phyloP scores from a whole-genome alignment of 2,797 vertebrate species.

The Ptychadena robeensis region DNA sequence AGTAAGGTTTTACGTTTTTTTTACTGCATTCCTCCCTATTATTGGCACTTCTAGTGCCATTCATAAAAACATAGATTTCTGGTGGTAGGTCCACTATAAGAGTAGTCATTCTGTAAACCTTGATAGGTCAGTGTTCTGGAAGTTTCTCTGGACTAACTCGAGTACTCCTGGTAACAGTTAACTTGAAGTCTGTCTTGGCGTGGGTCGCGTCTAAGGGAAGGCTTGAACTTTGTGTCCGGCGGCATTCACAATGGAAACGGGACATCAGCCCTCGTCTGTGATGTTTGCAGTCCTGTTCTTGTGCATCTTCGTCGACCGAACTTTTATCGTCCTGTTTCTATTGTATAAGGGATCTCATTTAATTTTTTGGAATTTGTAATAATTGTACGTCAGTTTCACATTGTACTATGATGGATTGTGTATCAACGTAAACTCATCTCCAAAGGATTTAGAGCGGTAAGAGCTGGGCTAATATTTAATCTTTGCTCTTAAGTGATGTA shows the following conservation, averaged over 20 bases:
- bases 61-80: no score
- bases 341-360: conserved; percentile 28
- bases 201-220: background rate
- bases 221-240: background rate
- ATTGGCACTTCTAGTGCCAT: no score
- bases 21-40: no score
- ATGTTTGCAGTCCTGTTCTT: conserved; percentile 17
- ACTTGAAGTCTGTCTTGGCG: conserved; percentile 5
- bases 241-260: conserved; percentile 19
- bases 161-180: background rate
- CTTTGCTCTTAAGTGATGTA: conserved; percentile 36
- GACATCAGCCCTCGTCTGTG: background rate
- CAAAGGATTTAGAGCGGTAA: conserved; percentile 27
- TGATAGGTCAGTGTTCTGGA: background rate
- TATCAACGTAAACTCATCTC: conserved; percentile 30
- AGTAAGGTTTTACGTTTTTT: no score
- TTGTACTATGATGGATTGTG: conserved; percentile 8
- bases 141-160: background rate
- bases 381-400: conserved; percentile 2
- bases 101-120: background rate
- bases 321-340: conserved; percentile 17
- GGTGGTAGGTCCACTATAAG: no score
- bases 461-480: conserved; percentile 54
- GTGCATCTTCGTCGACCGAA: conserved; percentile 2
- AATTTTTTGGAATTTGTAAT: conserved; percentile 25